phyloP scores from a whole-genome alignment of 2,113 vertebrate genomes.

The Phalacrocorax brasilianus region DNA sequence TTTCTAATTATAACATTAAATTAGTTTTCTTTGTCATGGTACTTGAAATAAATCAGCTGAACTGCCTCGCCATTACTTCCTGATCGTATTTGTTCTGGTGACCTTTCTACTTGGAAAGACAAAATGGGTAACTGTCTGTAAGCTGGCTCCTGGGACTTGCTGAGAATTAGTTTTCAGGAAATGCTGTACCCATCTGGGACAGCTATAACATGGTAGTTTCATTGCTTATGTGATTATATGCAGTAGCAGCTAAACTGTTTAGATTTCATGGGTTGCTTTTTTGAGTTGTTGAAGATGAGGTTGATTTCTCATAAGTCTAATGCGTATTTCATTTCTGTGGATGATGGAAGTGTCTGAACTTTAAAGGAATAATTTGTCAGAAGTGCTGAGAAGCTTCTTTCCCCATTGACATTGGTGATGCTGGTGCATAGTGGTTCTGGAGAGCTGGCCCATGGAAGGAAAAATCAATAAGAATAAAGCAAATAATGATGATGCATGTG shows the following conservation, averaged over 20 bases:
- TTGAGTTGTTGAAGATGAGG: neutral
- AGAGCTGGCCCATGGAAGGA: neutral
- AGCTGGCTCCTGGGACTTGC: conserved; percentile 32
- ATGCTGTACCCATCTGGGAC: neutral
- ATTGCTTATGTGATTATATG: conserved; percentile 22
- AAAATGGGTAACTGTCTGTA: conserved; percentile 23
- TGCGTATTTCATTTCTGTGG: neutral
- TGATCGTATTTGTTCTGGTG: conserved; percentile 19
- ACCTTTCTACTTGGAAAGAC: conserved; percentile 55
- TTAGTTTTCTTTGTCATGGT: conserved; percentile 53
- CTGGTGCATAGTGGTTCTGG: neutral
- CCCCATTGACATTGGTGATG: neutral
- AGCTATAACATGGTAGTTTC: neutral
- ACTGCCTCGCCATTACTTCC: neutral
- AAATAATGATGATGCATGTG: conserved; percentile 34
- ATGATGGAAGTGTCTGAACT: conserved; percentile 6
- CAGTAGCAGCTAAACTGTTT: neutral
- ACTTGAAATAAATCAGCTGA: conserved; percentile 48
- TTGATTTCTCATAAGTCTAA: neutral
- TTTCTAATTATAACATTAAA: conserved; percentile 53
- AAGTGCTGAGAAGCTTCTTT: neutral
- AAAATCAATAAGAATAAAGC: conserved; percentile 33
- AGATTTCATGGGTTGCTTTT: neutral
- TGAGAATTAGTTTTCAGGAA: conserved; percentile 40
- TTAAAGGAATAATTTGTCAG: neutral